Evolutionary conservation across 2,888 invertebrate species (phyloP).

Genomic region (Cheilosia variabilis): DNA sequence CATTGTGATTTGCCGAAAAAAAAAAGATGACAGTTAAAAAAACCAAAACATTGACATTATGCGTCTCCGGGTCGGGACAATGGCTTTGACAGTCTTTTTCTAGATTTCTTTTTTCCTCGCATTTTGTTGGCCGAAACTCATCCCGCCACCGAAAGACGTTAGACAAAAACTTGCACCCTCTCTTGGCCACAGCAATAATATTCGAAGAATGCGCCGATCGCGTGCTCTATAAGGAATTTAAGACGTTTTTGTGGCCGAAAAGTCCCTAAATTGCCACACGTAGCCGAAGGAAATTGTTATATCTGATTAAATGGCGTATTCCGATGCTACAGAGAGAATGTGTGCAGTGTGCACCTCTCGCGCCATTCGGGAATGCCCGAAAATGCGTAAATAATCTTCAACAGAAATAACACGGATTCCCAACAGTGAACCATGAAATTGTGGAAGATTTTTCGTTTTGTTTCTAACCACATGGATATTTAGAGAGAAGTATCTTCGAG

Average conservation of each 20-base stretch:
- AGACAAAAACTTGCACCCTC: conserved; percentile 34
- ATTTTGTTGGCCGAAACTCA: conserved; percentile 12
- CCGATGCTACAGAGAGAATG: conserved; percentile 7
- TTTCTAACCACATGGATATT: conserved; percentile 7
- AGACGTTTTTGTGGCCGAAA: conserved; percentile 45
- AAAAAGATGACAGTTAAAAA: conserved; percentile 26
- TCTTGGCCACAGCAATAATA: conserved; percentile 27
- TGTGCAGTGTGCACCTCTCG: conserved; percentile 11
- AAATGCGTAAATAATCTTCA: conserved; percentile 33
- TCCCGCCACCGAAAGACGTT: conserved; percentile 25
- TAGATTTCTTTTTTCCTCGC: conserved; percentile 32
- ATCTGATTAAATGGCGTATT: conserved; percentile 57
- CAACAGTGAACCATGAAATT: conserved; percentile 22
- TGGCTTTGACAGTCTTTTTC: conserved; percentile 69
- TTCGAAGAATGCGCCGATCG: conserved; percentile 63
- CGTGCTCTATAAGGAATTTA: conserved; percentile 69
- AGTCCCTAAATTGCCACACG: conserved; percentile 71
- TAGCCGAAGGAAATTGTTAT: conserved; percentile 52
- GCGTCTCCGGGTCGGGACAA: conserved; percentile 69
- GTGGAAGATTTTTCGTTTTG: background rate
- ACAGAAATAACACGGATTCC: conserved; percentile 7
- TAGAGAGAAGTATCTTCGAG: background rate
- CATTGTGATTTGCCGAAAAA: conserved; percentile 67
- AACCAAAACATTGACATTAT: conserved; percentile 61
- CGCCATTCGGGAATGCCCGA: conserved; percentile 18